Evolutionary conservation across 2,113 vertebrate genomes (phyloP).

Genomic region (Anarhynchus alexandrinus): DNA sequence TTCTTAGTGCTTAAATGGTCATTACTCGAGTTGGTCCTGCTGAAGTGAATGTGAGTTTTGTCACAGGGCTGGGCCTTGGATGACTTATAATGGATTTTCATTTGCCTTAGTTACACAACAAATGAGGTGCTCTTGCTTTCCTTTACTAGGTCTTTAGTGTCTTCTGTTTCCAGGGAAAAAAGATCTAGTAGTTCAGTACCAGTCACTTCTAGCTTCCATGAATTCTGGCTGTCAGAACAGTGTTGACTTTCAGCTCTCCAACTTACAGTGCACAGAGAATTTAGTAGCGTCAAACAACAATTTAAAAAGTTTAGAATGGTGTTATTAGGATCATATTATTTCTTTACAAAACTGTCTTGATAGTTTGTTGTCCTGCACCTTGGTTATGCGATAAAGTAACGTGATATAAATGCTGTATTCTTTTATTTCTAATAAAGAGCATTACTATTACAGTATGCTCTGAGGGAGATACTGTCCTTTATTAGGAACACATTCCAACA

Average conservation of each 20-base stretch:
- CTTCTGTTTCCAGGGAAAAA: not conserved
- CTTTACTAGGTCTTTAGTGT: not conserved
- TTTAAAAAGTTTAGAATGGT: not conserved
- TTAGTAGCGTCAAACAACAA: not conserved
- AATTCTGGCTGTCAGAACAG: not conserved
- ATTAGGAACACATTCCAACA: constrained; percentile 33
- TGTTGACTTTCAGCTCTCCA: not conserved
- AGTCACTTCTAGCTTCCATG: not conserved
- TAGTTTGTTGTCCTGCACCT: constrained; percentile 17
- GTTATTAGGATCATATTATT: not conserved
- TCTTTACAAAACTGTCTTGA: constrained; percentile 11
- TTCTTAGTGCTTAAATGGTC: not conserved
- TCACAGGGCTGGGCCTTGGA: not conserved
- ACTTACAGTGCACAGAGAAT: not conserved
- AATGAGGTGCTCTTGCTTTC: not conserved
- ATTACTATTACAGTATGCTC: not conserved
- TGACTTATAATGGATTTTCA: not conserved
- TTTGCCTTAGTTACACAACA: not conserved
- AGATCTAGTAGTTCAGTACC: not conserved
- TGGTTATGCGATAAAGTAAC: constrained; percentile 18
- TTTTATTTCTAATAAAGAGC: constrained; percentile 13
- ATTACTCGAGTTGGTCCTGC: not conserved
- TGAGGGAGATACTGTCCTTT: constrained; percentile 27
- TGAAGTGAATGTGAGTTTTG: not conserved
- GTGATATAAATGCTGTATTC: not conserved